These are phyloP conservation scores for Scaptomyza montana DNA, from an alignment of 1,140 invertebrate species.

Conservation along the genomic window DNA sequence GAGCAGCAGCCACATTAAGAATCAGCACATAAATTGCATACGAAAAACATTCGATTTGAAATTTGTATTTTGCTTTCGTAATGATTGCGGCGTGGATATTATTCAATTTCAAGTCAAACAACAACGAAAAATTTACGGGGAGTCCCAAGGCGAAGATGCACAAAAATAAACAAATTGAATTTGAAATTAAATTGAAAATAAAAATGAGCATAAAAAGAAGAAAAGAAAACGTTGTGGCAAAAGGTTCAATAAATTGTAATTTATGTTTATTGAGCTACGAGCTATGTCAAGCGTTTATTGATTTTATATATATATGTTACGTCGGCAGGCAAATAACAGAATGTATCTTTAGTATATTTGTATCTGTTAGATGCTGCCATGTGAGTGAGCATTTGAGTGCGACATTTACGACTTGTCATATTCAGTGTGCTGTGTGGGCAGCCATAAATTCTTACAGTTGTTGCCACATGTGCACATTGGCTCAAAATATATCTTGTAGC, in stretches of 20 bases:
- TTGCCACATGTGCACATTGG: slow-evolving; percentile 32
- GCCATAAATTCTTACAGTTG: slow-evolving; percentile 61
- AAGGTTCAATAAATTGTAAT: slow-evolving; percentile 78
- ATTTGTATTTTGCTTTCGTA: slow-evolving; percentile 39
- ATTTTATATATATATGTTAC: slow-evolving; percentile 32
- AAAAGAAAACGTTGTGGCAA: slow-evolving; percentile 46
- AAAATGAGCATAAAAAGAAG: slow-evolving; percentile 12
- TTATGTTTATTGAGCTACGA: slow-evolving; percentile 74
- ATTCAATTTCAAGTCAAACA: slow-evolving; percentile 27
- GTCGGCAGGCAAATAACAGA: no score
- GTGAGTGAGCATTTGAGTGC: slow-evolving; percentile 44
- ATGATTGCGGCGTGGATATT: slow-evolving; percentile 23
- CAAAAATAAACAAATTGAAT: slow-evolving; percentile 54
- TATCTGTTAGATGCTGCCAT: slow-evolving; percentile 49
- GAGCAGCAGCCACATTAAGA: slow-evolving; percentile 37
- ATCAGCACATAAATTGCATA: slow-evolving; percentile 28
- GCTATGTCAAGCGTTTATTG: slow-evolving; percentile 71
- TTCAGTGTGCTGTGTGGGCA: slow-evolving; percentile 67
- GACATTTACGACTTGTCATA: slow-evolving; percentile 79
- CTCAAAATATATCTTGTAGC: slow-evolving; percentile 28
- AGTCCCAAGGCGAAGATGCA: slow-evolving; percentile 10
- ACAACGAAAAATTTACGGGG: slow-evolving; percentile 13
- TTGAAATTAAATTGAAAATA: slow-evolving; percentile 55
- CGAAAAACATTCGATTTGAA: slow-evolving; percentile 40
- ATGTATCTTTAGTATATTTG: slow-evolving; percentile 25